These are phyloP conservation scores for Molanna angustata DNA, from an alignment of 2,888 invertebrate species.

Conservation along the genomic window DNA sequence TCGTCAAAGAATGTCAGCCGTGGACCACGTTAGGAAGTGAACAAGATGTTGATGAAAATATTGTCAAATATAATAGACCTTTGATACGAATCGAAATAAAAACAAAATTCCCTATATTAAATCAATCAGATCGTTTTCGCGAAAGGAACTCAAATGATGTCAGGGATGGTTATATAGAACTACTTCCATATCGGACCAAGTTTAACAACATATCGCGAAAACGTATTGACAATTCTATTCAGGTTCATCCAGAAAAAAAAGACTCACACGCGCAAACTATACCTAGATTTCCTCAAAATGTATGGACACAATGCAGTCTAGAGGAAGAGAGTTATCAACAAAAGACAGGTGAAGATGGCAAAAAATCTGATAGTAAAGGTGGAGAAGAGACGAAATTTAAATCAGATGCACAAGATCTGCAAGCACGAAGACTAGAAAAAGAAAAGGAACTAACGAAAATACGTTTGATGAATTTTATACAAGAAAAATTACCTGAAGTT, in stretches of 20 bases:
- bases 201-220: slow-evolving; percentile 56
- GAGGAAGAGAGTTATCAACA: slow-evolving; percentile 36
- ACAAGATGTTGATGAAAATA: slow-evolving; percentile 56
- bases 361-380: slow-evolving; percentile 22
- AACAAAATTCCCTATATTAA: slow-evolving; percentile 56
- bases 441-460: slow-evolving; percentile 14
- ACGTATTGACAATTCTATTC: slow-evolving; percentile 57
- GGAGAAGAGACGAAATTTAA: slow-evolving; percentile 7
- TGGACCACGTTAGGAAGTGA: slow-evolving; percentile 68
- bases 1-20: slow-evolving; percentile 53
- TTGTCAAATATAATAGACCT: slow-evolving; percentile 54
- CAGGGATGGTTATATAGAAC: slow-evolving; percentile 67
- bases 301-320: slow-evolving; percentile 62
- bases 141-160: slow-evolving; percentile 56
- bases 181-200: slow-evolving; percentile 56
- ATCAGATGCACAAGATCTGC: slow-evolving; percentile 35
- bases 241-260: slow-evolving; percentile 53
- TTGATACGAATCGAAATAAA: slow-evolving; percentile 67
- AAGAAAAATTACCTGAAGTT: slow-evolving; percentile 40
- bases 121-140: slow-evolving; percentile 49
- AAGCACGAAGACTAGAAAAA: slow-evolving; percentile 6
- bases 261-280: slow-evolving; percentile 63
- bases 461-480: slow-evolving; percentile 41
- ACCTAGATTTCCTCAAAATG: slow-evolving; percentile 64
- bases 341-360: slow-evolving; percentile 33